A percentile compares a stretch with the other conserved stretches of the same genome.
phyloP scores from a whole-genome alignment of 1,140 invertebrate genomes.

The Microplitis demolitor region DNA sequence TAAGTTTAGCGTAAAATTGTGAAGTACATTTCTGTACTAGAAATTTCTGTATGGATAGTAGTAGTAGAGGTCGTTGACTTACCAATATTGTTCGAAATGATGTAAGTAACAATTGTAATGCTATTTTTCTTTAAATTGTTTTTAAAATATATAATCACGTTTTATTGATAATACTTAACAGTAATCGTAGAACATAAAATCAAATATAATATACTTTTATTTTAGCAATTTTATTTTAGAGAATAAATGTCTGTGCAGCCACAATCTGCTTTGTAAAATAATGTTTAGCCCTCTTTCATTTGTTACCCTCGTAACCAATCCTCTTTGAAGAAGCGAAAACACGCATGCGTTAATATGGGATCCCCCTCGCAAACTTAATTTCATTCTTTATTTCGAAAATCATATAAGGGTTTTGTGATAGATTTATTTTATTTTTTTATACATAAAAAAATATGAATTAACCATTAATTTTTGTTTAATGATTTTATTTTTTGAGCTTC shows the following conservation, averaged over 20 bases:
- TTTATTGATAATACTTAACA: background rate
- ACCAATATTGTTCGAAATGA: slow-evolving; percentile 19
- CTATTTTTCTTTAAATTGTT: background rate
- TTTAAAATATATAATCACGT: background rate
- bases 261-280: background rate
- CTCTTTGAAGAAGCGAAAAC: background rate
- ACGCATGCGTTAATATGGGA: slow-evolving; percentile 10
- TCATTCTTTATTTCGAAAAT: no score
- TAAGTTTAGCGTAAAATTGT: background rate
- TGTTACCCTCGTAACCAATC: slow-evolving; percentile 8
- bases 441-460: no score
- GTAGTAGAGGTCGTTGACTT: slow-evolving; percentile 23
- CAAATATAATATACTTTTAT: background rate
- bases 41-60: slow-evolving; percentile 3
- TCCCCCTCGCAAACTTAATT: background rate
- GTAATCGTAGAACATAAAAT: no score
- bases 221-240: background rate
- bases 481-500: no score
- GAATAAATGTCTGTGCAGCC: background rate
- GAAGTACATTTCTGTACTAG: background rate
- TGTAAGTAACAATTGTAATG: background rate
- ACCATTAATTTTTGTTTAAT: no score
- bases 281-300: slow-evolving; percentile 21
- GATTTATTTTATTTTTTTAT: no score
- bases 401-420: no score